Evolutionary conservation across 2,113 vertebrate species (phyloP).

Genomic region (Puma concolor): DNA sequence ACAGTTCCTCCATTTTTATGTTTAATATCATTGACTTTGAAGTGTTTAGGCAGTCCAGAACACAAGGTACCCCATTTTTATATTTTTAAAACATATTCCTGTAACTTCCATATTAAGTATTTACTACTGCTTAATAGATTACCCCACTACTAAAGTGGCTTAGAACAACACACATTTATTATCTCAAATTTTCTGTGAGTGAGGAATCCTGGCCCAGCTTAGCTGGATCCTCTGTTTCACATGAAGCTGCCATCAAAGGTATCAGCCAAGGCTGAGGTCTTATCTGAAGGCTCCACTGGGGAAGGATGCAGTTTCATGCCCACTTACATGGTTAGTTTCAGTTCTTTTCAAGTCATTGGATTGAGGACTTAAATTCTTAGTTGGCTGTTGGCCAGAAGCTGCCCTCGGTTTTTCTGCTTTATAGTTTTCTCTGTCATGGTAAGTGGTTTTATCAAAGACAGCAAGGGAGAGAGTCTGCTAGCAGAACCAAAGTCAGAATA

Average conservation of each 20-base stretch:
- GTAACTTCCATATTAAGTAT: not conserved
- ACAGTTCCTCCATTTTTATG: not conserved
- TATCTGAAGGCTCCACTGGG: not conserved
- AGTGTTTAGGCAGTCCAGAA: not conserved
- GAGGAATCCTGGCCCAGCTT: not conserved
- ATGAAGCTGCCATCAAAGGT: not conserved
- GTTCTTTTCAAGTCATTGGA: not conserved
- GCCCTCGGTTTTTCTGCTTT: not conserved
- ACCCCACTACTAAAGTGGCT: not conserved
- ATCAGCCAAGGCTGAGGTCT: not conserved
- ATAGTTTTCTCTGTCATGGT: not conserved
- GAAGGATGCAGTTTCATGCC: not conserved
- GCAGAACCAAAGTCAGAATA: not conserved
- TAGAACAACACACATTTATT: not conserved
- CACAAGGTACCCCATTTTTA: not conserved
- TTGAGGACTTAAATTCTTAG: not conserved
- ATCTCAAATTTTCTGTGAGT: not conserved
- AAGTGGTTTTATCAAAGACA: not conserved
- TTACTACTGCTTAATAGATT: not conserved
- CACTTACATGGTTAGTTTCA: not conserved
- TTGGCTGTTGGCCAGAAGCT: not conserved
- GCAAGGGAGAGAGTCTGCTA: not conserved
- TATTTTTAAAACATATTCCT: not conserved
- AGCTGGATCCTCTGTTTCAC: not conserved
- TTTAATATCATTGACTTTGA: not conserved